Evolutionary conservation across 1,140 invertebrate genomes (phyloP), one percentile per base, ranked within the genome.

Genomic region (Euura saliciscinereae): DNA sequence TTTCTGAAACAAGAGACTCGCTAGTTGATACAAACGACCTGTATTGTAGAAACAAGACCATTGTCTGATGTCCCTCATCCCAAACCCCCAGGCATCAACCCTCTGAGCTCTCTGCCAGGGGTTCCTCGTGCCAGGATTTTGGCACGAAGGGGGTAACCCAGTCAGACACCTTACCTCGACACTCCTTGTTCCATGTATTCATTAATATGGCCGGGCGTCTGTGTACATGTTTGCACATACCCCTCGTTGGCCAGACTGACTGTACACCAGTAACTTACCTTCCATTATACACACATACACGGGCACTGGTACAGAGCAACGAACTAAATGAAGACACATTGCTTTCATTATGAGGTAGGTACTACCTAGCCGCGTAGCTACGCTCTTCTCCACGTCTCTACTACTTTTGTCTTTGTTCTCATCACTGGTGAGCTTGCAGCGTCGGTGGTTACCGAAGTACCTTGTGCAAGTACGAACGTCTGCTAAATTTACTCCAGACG

Each of bases 261-360:
- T 28, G 28, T 28, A 28, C 28, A 28, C 28, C 28, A 28, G 28
- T 28, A 28, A 28, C 28, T 28, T 28, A 28, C 28, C 28, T 28
- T 28, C 28, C 28, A 28, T 28, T 28, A 28, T 28, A 28, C 28
- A 28, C 28, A 28, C 28, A n/a, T n/a, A 28, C 28, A 28, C 28
- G 28, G 28, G 28, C 28, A 28, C 28, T 28, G 28, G 28, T 28
- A n/a, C 13, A n/a, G 13, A 59, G 13, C 51, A n/a, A 51, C 7
- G 46, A 59, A 59, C 51, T n/a, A 59, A 59, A 59, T 59, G 51
- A 59, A 59, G 51, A 59, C 51, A 59, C 51, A 59, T 59, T 59
- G 51, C 51, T 59, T 59, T 59, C 51, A 59, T 59, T 59, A 59
- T 59, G 5, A 59, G 51, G 51, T 59, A 6, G 51, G 10, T 11